Evolutionary conservation across 1,140 invertebrate genomes (phyloP).

Genomic region (Drosophila willistoni): DNA sequence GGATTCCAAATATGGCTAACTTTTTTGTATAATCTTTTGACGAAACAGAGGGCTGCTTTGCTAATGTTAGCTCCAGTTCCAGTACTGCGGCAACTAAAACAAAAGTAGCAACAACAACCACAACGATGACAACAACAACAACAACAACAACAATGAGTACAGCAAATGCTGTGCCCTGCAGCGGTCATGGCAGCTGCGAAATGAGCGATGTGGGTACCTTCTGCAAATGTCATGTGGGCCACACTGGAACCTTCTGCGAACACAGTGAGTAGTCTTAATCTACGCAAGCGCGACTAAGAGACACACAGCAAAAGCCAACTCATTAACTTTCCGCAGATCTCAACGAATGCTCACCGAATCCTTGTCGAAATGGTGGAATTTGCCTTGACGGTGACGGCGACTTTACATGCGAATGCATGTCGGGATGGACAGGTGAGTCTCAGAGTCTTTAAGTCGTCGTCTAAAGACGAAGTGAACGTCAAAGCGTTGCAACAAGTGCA

Average conservation of each 20-base stretch:
- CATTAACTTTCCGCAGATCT: constrained; percentile 87
- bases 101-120: constrained; percentile 24
- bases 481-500: constrained; percentile 70
- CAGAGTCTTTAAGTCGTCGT: constrained; percentile 26
- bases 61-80: constrained; percentile 67
- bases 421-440: constrained; percentile 89
- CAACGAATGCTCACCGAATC: constrained; percentile 90
- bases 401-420: constrained; percentile 89
- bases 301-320: constrained; percentile 57
- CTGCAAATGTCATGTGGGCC: constrained; percentile 91
- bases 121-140: constrained; percentile 6
- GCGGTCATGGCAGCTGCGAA: constrained; percentile 91
- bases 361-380: constrained; percentile 90
- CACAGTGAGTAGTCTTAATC: constrained; percentile 85
- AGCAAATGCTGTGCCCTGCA: constrained; percentile 86
- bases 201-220: constrained; percentile 86
- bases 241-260: constrained; percentile 90
- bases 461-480: constrained; percentile 60
- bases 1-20: not conserved
- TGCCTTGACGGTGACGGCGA: constrained; percentile 90
- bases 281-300: constrained; percentile 4
- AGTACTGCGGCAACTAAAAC: constrained; percentile 24
- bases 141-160: constrained; percentile 42
- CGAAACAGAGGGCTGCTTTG: constrained; percentile 75
- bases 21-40: not conserved